Base-by-base conservation (phyloP, 2,113 vertebrate species). In the Alethe diademata region DNA sequence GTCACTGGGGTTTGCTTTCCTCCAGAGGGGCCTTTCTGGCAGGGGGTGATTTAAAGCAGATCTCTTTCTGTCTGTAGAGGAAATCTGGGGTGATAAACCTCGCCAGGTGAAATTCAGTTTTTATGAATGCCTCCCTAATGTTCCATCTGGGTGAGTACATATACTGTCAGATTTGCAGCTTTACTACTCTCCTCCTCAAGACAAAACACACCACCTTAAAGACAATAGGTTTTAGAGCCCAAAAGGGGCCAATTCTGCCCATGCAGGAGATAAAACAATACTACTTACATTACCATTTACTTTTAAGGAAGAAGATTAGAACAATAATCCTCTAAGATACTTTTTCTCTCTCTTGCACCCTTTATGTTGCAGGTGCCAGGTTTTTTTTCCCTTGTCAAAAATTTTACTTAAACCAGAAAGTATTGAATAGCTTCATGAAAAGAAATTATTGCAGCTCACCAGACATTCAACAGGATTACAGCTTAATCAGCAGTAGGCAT, bases 41-140 rank as follows among this genome's bases (percentile, higher is more conserved):
- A 93, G 54, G 12, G 40, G 19, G 45, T 93, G 90, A 97, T 94
- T 92, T 92, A 95, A 88, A 94, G 74, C 85, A 93, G 66, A 70
- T 70, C 56, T 83, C 38, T 45, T 58, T 28, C 71, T 66, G 36
- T 83, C 88, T 76, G 40, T 25, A 72, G 61, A 87, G 93, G 90
- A 93, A 93, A 90, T 87, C 71, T 53, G 48, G 73, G 66, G 53
- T 57, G 88, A 95, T 93, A 90, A 86, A 95, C 71, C 72, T 93
- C 33, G 2, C 50, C 75, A 93, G 94, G 90, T 92, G 82, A 95
- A 94, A 90, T 86, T 54, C 72, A 70, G 71, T 31, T 88, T 88
- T 88, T 90, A 78, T 66, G 85, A 94, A 90, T 81, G 74, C 36
- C 38, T 96, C 71, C 60, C 92, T 86, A 64, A 82, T 64, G 78